Base-by-base conservation (phyloP, 1,140 invertebrate genomes). In the Tetragonula clypearis region DNA sequence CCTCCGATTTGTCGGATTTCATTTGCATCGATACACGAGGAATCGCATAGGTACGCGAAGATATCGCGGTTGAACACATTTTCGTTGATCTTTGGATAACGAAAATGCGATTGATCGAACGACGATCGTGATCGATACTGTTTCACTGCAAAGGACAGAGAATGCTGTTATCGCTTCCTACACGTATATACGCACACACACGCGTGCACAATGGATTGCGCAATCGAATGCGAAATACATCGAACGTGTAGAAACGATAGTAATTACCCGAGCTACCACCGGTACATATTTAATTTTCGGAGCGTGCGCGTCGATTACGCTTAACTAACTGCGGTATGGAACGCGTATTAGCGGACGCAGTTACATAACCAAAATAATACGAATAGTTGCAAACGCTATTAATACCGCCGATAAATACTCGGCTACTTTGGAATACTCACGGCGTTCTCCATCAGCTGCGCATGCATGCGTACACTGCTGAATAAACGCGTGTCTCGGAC, bases 321-420 rank as follows among this genome's bases (percentile, higher is more conserved):
- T 78, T 35, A 56, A 26, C 35, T 35, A 56, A 26, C 35, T 9
- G 60, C 6, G 15, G 30, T 21, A 65, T 35, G 35, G 65, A 77
- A 78, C 49, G 71, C 78, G 30, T 69, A 68, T 78, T 69, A 15
- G 26, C 74, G 12, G 15, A 14, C n/a, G 53, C 4, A 1, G 21
- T 79, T 69, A 60, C 19, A 26, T 53, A 79, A 84, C 58, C 62
- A 26, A 76, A 23, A 65, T 82, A 78, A 62, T 35, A 58, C 35
- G 23, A 55, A 62, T 71, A 69, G 62, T 71, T 62, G 21, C 56
- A 35, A 15, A 62, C 9, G 26, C 26, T 65, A 69, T 73, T 84
- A 79, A 62, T 60, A 58, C n/a, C 35, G n/a, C 49, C 56, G 53
- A 72, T 30, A 56, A 84, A 60, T 79, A 73, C 41, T 23, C 19